Evolutionary conservation across 2,797 vertebrate genomes (phyloP).

Genomic region (Halcyon leucocephala): DNA sequence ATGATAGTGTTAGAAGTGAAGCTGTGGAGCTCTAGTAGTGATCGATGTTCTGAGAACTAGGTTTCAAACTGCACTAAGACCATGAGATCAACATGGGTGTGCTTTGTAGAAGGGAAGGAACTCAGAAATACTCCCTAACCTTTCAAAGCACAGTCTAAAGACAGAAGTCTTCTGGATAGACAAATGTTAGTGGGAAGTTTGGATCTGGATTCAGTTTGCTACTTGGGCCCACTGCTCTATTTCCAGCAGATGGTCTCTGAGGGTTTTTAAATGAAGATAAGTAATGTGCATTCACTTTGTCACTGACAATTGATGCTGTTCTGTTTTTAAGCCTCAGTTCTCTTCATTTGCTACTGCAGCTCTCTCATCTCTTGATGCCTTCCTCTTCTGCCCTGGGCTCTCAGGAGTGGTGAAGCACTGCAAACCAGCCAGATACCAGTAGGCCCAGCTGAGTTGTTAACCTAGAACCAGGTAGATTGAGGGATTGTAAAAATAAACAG

Average conservation of each 20-base stretch:
- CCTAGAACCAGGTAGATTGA: neutral
- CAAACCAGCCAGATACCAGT: neutral
- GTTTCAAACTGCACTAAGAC: neutral
- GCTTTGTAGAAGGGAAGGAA: neutral
- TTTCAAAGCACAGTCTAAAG: neutral
- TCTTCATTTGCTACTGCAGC: neutral
- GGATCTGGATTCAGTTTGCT: neutral
- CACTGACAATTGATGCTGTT: neutral
- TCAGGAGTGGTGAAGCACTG: neutral
- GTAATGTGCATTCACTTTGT: neutral
- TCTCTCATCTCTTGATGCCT: neutral
- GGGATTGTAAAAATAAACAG: neutral
- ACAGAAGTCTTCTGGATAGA: neutral
- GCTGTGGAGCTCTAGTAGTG: neutral
- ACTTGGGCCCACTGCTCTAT: neutral
- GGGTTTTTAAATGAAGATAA: neutral
- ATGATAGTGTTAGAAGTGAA: neutral
- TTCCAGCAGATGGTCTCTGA: neutral
- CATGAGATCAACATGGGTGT: neutral
- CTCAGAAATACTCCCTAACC: neutral
- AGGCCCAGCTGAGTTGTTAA: neutral
- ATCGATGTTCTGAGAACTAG: neutral
- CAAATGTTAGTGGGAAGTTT: neutral
- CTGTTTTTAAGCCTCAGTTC: constrained; percentile 1
- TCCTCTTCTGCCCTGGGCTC: neutral